Evolutionary conservation across 2,797 vertebrate species (phyloP), one percentile per base, ranked within the genome.

Genomic region (Scleropages formosus): DNA sequence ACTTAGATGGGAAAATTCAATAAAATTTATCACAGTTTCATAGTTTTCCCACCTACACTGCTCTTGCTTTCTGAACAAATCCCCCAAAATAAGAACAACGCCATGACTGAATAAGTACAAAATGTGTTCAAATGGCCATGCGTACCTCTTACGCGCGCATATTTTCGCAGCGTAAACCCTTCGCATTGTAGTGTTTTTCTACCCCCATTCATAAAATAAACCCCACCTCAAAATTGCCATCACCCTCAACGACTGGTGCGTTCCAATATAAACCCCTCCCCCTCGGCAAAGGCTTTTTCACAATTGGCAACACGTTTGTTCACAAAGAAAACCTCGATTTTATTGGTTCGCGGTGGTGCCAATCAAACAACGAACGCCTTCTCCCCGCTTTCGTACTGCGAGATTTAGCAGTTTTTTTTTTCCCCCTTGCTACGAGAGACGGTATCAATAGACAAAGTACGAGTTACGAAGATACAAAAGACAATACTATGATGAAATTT

Each of bases 321-420:
- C 65, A 39, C 73, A 44, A 22, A 24, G 16, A 62, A 10, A 15
- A 56, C 39, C 59, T 27, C 16, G 46, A 15, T 56, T 8, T 3
- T 76, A 84, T 86, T 85, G 82, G 82, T 9, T 15, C 16, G 61
- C 2, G 10, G 0, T 24, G 13, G 27, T 31, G 82, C 62, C 83
- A 81, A 59, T 85, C 83, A 78, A 1, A 22, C 44, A 8, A 26
- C 22, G 22, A 72, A 62, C 15, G 46, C 53, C 60, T 59, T 78
- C 73, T 63, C 78, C 73, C 78, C 31, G 65, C 75, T 74, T 75
- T 76, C 63, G 67, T 70, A 79, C 69, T 63, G 80, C 77, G 72
- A 74, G 63, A 66, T 74, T 77, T 59, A 46, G 59, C 68, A 77
- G 65, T 39, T 71, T 74, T 51, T 59, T 69, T 62, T 27, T 73